Base-by-base conservation (phyloP, 2,888 invertebrate species). In the Carabus problematicus region DNA sequence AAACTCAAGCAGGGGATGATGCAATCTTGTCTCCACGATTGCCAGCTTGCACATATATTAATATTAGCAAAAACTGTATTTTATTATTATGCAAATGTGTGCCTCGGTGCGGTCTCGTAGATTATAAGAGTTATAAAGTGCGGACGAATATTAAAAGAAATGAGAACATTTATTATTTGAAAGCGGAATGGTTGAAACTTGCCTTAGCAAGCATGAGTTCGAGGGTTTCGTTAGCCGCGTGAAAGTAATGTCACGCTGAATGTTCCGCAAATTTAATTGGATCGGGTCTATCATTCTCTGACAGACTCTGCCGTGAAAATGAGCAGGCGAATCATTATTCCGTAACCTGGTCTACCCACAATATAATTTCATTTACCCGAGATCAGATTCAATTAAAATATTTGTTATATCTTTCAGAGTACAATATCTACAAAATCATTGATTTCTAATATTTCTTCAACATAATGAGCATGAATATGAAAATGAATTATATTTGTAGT, bases 11-110 rank as follows among this genome's bases (percentile, higher is more conserved):
- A 64, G 49, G 40, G 47, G 43, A 47, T 39, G 58, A 49, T 16
- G 12, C 42, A 41, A n/a, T 14, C n/a, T 14, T 8, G 9, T 12
- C 39, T 29, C 7, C n/a, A 4, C 41, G 41, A 40, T 55, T 39
- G 29, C 47, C 9, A 19, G 3, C 61, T n/a, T n/a, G n/a, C 47
- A 62, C 69, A 69, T 69, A 69, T 69, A 69, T 69, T 69, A 62
- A 69, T 69, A 69, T 69, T 69, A 69, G 69, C 69, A 69, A 62
- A 69, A 69, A 69, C 62, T 69, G 62, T 69, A 62, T 69, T 69
- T 69, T 62, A 69, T 69, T 69, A 69, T 69, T 69, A 69, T 69
- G 69, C 69, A 69, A 69, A 69, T 69, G 62, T 40, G 66, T 55
- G 62, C 55, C 42, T 40, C 41, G 59, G 40, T 40, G 12, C 41